These are phyloP conservation scores for Nymphalis io DNA, from an alignment of 1,140 invertebrate genomes.

Conservation along the genomic window DNA sequence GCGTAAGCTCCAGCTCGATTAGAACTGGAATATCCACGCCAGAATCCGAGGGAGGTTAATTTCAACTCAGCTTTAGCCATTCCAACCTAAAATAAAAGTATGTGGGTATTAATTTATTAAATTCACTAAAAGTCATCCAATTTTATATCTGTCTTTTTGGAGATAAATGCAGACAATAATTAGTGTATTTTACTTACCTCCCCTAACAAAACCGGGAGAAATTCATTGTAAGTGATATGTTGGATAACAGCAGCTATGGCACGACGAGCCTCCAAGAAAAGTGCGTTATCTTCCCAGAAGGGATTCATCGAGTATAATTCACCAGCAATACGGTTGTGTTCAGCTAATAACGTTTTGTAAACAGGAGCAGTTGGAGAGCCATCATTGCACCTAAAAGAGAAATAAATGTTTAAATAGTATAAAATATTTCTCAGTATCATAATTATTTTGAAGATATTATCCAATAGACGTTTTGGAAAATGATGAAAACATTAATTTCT, in stretches of 20 bases:
- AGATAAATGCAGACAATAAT: background rate
- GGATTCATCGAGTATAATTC: conserved; percentile 87
- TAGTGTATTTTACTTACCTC: conserved; percentile 67
- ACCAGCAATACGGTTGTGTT: conserved; percentile 92
- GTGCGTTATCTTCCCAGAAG: conserved; percentile 91
- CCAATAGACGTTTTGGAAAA: too few relatives aligned
- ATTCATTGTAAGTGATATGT: conserved; percentile 93
- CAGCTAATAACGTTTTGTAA: conserved; percentile 86
- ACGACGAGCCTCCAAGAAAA: conserved; percentile 89
- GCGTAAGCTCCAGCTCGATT: conserved; percentile 88
- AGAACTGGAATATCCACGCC: conserved; percentile 90
- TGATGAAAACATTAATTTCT: too few relatives aligned
- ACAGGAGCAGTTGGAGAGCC: conserved; percentile 71
- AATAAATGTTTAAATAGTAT: background rate
- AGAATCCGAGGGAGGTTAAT: conserved; percentile 84
- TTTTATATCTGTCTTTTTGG: too few relatives aligned
- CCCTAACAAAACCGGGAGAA: conserved; percentile 89
- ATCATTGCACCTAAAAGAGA: conserved; percentile 67
- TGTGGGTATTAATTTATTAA: background rate
- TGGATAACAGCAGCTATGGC: conserved; percentile 91
- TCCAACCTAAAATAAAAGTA: conserved; percentile 77
- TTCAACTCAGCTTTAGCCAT: conserved; percentile 85
- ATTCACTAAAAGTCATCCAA: too few relatives aligned
- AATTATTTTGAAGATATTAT: too few relatives aligned
- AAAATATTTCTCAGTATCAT: too few relatives aligned